These are phyloP conservation scores for Parnassius mnemosyne DNA, from an alignment of 2,888 invertebrate genomes.

Conservation along the genomic window DNA sequence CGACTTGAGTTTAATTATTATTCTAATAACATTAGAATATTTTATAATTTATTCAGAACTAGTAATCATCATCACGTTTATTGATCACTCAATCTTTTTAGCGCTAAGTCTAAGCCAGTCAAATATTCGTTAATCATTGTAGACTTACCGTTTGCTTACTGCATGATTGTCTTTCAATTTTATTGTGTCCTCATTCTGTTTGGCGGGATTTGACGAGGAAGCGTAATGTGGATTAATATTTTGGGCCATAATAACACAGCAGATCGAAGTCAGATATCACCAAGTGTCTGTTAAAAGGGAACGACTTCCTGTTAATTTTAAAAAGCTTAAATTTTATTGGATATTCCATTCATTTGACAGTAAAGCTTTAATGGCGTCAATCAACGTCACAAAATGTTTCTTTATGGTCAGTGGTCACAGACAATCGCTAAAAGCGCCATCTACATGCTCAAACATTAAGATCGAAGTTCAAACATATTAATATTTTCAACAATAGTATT, in stretches of 20 bases:
- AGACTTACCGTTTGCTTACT: slow-evolving; percentile 91
- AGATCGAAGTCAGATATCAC: slow-evolving; percentile 55
- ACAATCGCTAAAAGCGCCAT: slow-evolving; percentile 3
- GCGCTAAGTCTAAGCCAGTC: slow-evolving; percentile 27
- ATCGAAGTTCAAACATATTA: too few relatives aligned
- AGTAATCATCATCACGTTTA: too few relatives aligned
- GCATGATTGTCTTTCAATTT: slow-evolving; percentile 91
- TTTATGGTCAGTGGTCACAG: too few relatives aligned
- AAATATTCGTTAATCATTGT: slow-evolving; percentile 27
- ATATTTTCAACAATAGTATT: too few relatives aligned
- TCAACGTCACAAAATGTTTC: slow-evolving; percentile 17
- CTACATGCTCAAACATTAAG: neutral
- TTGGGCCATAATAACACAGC: slow-evolving; percentile 86
- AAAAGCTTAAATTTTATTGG: slow-evolving; percentile 77
- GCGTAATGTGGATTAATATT: slow-evolving; percentile 91
- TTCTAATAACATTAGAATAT: too few relatives aligned
- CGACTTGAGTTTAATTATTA: too few relatives aligned
- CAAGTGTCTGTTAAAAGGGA: slow-evolving; percentile 68
- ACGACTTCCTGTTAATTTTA: slow-evolving; percentile 74
- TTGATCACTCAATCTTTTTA: slow-evolving; percentile 20
- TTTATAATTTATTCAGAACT: too few relatives aligned
- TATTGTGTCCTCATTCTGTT: slow-evolving; percentile 90
- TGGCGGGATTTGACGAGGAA: slow-evolving; percentile 85
- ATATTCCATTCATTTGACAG: slow-evolving; percentile 65
- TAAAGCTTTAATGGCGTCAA: slow-evolving; percentile 64